Base-by-base conservation (phyloP, 1,140 invertebrate genomes). In the Littorina saxatilis region DNA sequence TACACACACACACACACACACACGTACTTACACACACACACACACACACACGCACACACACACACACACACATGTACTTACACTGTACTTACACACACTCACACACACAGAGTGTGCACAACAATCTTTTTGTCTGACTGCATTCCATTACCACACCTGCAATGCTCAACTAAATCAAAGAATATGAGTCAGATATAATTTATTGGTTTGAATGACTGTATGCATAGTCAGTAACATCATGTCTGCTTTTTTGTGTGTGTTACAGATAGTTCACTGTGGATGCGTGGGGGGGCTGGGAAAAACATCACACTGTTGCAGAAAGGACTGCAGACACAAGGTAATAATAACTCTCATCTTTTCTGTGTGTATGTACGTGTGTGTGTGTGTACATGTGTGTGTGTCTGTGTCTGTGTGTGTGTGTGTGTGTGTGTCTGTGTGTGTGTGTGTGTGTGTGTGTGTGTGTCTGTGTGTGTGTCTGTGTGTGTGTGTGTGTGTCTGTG, bases 231-330 rank as follows among this genome's bases (percentile, higher is more conserved):
- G 58, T 63, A 63, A 29, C 7, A 13, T 13, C 20, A 20, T 50
- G 47, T 50, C 20, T 9, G 47, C 9, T 11, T 50, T 9, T 50
- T 20, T 58, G 20, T 63, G 61, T 72, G 70, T 50, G 70, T 73
- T 73, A 50, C 70, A 73, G 70, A 73, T 43, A 73, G 70, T 32
- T 73, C 70, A 5, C 39, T 73, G 70, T 73, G 70, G 70, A 52
- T 73, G 70, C 23, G 43, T 2, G 70, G 43, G n/a, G 27, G 39
- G 27, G 39, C 40, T 2, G 43, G 70, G 29, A 73, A 39, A 43
- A 73, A 73, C 70, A 20, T 43, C 40, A 43, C 70, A 5, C 70
- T 50, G 43, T 32, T 35, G 50, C 70, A 73, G 11, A 50, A n/a
- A 13, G 43, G 70, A 27, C 43, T 50, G 1, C 2, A 5, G 7